Evolutionary conservation across 2,113 vertebrate species (phyloP).

Genomic region (Propithecus coquereli): DNA sequence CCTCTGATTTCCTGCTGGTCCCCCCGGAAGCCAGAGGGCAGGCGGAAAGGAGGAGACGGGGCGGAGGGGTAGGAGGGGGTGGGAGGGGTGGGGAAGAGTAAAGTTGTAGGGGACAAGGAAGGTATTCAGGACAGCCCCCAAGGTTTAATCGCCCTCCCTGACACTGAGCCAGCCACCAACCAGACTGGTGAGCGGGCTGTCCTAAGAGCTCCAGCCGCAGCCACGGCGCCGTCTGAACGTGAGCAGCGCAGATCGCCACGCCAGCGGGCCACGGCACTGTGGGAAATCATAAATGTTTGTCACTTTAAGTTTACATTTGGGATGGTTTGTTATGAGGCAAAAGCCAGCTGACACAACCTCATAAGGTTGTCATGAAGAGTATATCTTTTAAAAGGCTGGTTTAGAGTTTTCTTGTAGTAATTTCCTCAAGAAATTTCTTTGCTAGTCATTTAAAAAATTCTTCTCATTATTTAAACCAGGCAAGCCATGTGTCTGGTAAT

Average conservation of each 20-base stretch:
- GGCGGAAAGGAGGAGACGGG: background rate
- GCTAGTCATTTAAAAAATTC: background rate
- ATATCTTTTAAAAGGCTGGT: background rate
- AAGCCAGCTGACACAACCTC: too few species aligned
- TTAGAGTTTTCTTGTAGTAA: background rate
- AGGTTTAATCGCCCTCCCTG: background rate
- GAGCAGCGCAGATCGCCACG: too few species aligned
- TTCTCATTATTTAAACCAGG: background rate
- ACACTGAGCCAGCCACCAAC: background rate
- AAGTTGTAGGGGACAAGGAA: background rate
- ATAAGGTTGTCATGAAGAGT: too few species aligned
- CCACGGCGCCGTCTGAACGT: accelerated
- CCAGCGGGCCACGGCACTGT: too few species aligned
- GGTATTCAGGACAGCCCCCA: background rate
- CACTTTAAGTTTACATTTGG: too few species aligned
- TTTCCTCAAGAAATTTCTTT: background rate
- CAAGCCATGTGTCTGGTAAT: background rate
- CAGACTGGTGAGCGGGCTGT: too few species aligned
- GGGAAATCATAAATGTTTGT: too few species aligned
- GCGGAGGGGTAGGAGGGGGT: too few species aligned
- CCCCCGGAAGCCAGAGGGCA: background rate
- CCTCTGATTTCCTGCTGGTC: too few species aligned
- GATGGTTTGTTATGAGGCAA: too few species aligned
- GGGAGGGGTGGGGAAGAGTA: too few species aligned
- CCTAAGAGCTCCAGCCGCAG: too few species aligned